These are phyloP conservation scores for Cinara cedri DNA, from an alignment of 2,888 invertebrate species.

Conservation along the genomic window DNA sequence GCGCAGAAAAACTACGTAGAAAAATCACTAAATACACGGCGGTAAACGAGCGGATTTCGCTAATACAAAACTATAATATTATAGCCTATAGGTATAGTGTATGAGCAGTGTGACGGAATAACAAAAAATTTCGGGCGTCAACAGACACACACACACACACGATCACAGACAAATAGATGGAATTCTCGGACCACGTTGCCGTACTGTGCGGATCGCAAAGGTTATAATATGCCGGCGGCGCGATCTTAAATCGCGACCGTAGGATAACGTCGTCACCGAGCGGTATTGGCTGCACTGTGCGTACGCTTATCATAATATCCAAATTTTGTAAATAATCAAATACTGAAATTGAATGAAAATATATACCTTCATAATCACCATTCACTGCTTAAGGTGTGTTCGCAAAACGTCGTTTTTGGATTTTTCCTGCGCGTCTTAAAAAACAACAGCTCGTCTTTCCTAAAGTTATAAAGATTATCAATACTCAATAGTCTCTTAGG, in stretches of 20 bases:
- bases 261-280: neutral
- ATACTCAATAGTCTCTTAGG: too few species aligned
- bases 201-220: constrained; percentile 28
- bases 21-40: neutral
- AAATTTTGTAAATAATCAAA: neutral
- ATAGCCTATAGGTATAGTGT: too few species aligned
- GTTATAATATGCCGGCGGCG: constrained; percentile 18
- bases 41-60: neutral
- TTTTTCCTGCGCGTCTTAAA: too few species aligned
- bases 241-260: neutral
- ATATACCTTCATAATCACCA: too few species aligned
- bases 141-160: constrained; percentile 15
- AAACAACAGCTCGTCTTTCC: too few species aligned
- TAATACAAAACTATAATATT: too few species aligned
- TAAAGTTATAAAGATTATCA: too few species aligned
- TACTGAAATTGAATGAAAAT: too few species aligned
- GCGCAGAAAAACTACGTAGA: neutral
- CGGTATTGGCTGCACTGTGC: neutral
- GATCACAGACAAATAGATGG: constrained; percentile 3
- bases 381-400: too few species aligned
- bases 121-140: constrained; percentile 55
- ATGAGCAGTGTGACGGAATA: constrained; percentile 39
- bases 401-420: too few species aligned
- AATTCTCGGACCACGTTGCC: constrained; percentile 52
- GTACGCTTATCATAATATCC: neutral